These are phyloP conservation scores for Ceramica pisi DNA, from an alignment of 2,888 invertebrate species.

Conservation along the genomic window DNA sequence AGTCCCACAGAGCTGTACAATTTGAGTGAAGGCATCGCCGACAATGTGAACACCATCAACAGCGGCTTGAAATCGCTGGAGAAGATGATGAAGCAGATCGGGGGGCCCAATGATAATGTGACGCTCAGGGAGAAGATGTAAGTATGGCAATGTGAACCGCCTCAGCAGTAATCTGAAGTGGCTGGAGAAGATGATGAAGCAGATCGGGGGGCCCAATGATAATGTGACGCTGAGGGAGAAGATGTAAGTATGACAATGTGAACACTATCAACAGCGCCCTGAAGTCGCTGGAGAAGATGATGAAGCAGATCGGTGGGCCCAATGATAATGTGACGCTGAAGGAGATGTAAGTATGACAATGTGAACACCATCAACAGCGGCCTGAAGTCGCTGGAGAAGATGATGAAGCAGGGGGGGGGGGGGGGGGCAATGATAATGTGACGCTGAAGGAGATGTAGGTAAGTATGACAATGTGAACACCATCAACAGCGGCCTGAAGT, in stretches of 20 bases:
- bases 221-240: no score
- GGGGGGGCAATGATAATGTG: no score
- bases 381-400: no score
- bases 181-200: no score
- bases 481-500: conserved; percentile 90
- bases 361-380: conserved; percentile 90
- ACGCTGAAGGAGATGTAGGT: conserved; percentile 76
- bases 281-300: no score
- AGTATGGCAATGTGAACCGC: conserved; percentile 42
- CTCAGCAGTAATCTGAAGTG: conserved; percentile 90
- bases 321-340: no score
- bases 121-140: conserved; percentile 86
- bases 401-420: no score
- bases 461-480: conserved; percentile 44
- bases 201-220: no score
- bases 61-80: conserved; percentile 93
- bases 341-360: conserved; percentile 78
- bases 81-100: conserved; percentile 93
- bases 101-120: conserved; percentile 94
- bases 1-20: conserved; percentile 94
- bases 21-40: conserved; percentile 95
- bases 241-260: conserved; percentile 77
- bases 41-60: conserved; percentile 95
- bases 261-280: conserved; percentile 90
- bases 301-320: no score